Evolutionary conservation across 2,888 invertebrate species (phyloP), one percentile per base, ranked within the genome.

Genomic region (Eupithecia inturbata): DNA sequence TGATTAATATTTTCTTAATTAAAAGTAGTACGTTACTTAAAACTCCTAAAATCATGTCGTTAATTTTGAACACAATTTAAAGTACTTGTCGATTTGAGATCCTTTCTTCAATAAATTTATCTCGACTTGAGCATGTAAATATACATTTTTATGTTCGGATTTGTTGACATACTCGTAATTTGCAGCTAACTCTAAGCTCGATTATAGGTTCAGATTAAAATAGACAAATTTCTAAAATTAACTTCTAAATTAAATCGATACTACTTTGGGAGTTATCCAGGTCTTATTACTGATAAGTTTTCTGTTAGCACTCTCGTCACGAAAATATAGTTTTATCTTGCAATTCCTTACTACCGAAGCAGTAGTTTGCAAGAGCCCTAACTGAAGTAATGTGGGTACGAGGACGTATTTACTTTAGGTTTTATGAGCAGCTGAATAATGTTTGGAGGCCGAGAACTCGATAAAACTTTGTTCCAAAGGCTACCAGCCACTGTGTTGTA

Each of bases 371-470:
- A 62, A 63, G 28, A 26, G 68, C 64, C 68, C 67, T 53, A 53
- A 68, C 39, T 53, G 39, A 19, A 73, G 68, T 68, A 74, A 71
- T 66, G 74, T 74, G 57, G 68, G 53, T 26, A 64, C 45, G 26
- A 63, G 45, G 41, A 60, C 45, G 60, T 71, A 74, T 70, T 71
- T 74, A 71, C 66, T 74, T 69, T 67, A 62, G 33, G 62, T 67
- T 72, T 67, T 74, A 74, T 71, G 70, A 68, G 45, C 41, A 62
- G 67, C 41, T 33, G 64, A 67, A 70, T 70, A 70, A 72, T 70
- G 72, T 71, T 68, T 62, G 45, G 14, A 67, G 73, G 67, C 67
- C 77, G 71, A 71, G 70, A 73, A 68, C 68, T 57, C 64, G 62
- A 71, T 73, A 68, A 63, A 68, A 69, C 68, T 68, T 53, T 72